phyloP scores from a whole-genome alignment of 2,797 vertebrate genomes.

The Gephyroberyx darwinii region DNA sequence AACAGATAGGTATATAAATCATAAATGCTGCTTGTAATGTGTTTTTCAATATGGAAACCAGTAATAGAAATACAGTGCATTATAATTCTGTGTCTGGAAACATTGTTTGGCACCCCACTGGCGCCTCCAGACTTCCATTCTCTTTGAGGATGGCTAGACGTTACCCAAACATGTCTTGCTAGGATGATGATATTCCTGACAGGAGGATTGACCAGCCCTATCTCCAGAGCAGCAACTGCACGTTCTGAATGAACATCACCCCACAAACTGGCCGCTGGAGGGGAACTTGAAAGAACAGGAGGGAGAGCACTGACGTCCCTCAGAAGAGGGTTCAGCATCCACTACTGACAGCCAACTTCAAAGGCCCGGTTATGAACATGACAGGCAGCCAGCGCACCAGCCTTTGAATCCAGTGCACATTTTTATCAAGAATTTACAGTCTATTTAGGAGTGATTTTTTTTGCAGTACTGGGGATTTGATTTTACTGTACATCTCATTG shows the following conservation, averaged over 20 bases:
- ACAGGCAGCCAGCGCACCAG: constrained; percentile 70
- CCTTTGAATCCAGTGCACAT: constrained; percentile 75
- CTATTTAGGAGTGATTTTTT: constrained; percentile 68
- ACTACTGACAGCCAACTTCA: constrained; percentile 80
- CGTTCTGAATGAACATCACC: constrained; percentile 69
- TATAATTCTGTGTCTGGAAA: constrained; percentile 49
- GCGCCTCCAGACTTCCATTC: constrained; percentile 62
- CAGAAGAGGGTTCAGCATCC: constrained; percentile 77
- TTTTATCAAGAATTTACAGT: constrained; percentile 78
- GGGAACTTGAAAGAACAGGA: constrained; percentile 81
- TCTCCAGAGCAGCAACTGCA: constrained; percentile 80
- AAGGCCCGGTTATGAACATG: constrained; percentile 78
- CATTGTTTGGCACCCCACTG: constrained; percentile 60
- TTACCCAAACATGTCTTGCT: constrained; percentile 65
- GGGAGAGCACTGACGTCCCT: constrained; percentile 65
- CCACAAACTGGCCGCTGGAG: constrained; percentile 74
- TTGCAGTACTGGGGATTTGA: constrained; percentile 65
- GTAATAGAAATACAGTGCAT: constrained; percentile 49
- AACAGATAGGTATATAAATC: constrained; percentile 12
- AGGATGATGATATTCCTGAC: constrained; percentile 71
- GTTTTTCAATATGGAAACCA: constrained; percentile 38
- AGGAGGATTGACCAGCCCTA: constrained; percentile 69
- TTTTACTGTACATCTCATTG: constrained; percentile 72
- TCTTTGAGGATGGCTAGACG: constrained; percentile 71
- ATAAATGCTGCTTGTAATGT: constrained; percentile 22